Evolutionary conservation across 1,140 invertebrate genomes (phyloP).

Genomic region (Mesaphorura yosii): DNA sequence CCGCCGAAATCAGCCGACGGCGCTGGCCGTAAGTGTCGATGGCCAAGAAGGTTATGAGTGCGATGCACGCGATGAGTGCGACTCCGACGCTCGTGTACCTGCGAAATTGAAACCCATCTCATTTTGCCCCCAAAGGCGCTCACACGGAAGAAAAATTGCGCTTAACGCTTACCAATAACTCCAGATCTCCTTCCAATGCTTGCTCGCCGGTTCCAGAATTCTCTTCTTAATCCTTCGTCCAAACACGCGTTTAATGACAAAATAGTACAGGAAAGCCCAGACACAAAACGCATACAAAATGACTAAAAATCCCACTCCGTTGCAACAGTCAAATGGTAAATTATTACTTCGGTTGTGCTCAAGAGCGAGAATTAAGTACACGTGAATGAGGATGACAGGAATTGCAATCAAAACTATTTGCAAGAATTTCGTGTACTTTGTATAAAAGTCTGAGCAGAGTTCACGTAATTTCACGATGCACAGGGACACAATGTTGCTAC

Average conservation of each 20-base stretch:
- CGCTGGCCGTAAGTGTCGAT: conserved; percentile 34
- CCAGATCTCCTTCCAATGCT: neutral
- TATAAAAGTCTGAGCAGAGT: too few relatives aligned
- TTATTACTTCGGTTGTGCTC: conserved; percentile 12
- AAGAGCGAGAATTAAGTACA: conserved; percentile 32
- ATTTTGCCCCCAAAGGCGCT: neutral
- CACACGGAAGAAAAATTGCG: too few relatives aligned
- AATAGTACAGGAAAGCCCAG: conserved; percentile 51
- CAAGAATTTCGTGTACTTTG: too few relatives aligned
- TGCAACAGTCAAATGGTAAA: conserved; percentile 43
- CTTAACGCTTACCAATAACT: neutral
- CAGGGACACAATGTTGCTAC: too few relatives aligned
- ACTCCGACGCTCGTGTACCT: neutral
- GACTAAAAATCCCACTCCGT: conserved; percentile 60
- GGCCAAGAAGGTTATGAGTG: conserved; percentile 30
- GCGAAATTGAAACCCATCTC: neutral
- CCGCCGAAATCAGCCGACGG: conserved; percentile 45
- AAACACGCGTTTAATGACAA: conserved; percentile 49
- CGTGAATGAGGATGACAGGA: conserved; percentile 30
- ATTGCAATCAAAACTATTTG: conserved; percentile 6
- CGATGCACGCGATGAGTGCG: conserved; percentile 2
- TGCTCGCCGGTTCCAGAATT: neutral
- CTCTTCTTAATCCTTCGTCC: conserved; percentile 32
- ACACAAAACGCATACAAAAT: conserved; percentile 52
- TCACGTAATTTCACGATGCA: too few relatives aligned